A percentile compares a stretch with the other conserved stretches of the same genome.
These are phyloP conservation scores for Gambelia wislizenii DNA, from an alignment of 2,797 vertebrate species.

Conservation along the genomic window DNA sequence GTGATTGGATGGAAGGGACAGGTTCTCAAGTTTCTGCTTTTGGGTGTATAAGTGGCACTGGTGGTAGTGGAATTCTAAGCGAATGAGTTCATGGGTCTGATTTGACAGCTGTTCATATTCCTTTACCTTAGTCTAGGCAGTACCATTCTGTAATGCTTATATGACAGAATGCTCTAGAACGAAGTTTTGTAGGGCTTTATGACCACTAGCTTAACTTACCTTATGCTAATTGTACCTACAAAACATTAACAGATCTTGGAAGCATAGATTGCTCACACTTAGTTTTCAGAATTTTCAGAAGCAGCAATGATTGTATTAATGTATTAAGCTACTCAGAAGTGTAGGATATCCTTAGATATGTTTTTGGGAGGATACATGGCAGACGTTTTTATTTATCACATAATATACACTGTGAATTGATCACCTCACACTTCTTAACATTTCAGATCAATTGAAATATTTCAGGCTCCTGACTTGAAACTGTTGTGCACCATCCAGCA, in stretches of 20 bases:
- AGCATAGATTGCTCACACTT: not conserved
- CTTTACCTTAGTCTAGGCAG: not conserved
- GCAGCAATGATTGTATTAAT: not conserved
- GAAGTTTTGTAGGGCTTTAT: not conserved
- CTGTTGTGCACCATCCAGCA: constrained; percentile 93
- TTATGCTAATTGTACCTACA: not conserved
- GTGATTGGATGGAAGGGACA: not conserved
- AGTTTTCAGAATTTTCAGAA: not conserved
- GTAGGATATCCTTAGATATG: not conserved
- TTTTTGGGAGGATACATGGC: not conserved
- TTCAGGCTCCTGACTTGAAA: constrained; percentile 84
- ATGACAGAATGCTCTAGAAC: not conserved
- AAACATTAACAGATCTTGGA: not conserved
- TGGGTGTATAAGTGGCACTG: not conserved
- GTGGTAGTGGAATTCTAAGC: not conserved
- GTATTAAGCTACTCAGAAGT: not conserved
- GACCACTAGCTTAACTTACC: not conserved
- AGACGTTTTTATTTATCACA: not conserved
- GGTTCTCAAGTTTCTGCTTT: not conserved
- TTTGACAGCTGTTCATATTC: not conserved
- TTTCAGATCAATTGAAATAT: constrained; percentile 91
- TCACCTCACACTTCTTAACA: constrained; percentile 30
- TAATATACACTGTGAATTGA: not conserved
- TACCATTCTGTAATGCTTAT: not conserved
- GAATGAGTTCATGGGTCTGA: too few relatives aligned